A percentile compares a stretch with the other conserved stretches of the same genome.
Evolutionary conservation across 2,888 invertebrate species (phyloP).

Genomic region (Drosophila phalerata): DNA sequence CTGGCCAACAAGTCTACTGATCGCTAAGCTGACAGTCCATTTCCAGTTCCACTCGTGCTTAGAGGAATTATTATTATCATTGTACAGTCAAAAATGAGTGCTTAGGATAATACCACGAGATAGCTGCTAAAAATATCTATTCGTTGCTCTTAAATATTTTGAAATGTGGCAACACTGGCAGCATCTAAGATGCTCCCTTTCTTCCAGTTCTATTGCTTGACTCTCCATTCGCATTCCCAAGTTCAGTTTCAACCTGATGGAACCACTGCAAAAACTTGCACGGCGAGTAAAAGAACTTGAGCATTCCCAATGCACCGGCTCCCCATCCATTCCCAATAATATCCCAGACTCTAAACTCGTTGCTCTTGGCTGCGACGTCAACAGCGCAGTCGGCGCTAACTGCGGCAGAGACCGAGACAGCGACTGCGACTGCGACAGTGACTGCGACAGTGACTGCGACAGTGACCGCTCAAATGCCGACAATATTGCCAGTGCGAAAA

Average conservation of each 20-base stretch:
- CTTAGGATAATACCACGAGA: not conserved
- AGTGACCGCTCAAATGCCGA: conserved; percentile 41
- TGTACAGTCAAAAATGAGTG: conserved; percentile 18
- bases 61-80: conserved; percentile 34
- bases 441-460: conserved; percentile 22
- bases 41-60: conserved; percentile 16
- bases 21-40: conserved; percentile 61
- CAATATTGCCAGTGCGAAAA: conserved; percentile 77
- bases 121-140: not conserved
- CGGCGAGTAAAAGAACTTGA: conserved; percentile 72
- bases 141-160: not conserved
- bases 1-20: conserved; percentile 3
- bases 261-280: conserved; percentile 60
- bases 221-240: conserved; percentile 55
- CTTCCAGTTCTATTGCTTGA: conserved; percentile 28
- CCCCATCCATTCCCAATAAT: conserved; percentile 30
- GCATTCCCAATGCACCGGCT: conserved; percentile 51
- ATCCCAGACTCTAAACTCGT: conserved; percentile 53
- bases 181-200: conserved; percentile 36
- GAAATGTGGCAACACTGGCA: conserved; percentile 17
- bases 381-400: conserved; percentile 2
- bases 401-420: conserved; percentile 5
- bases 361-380: conserved; percentile 40
- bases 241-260: conserved; percentile 51
- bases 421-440: conserved; percentile 9